Percentiles rank a stretch among this genome's conserved stretches.
Evolutionary conservation across 2,888 invertebrate genomes (phyloP).

Genomic region (Esperia sulphurella): DNA sequence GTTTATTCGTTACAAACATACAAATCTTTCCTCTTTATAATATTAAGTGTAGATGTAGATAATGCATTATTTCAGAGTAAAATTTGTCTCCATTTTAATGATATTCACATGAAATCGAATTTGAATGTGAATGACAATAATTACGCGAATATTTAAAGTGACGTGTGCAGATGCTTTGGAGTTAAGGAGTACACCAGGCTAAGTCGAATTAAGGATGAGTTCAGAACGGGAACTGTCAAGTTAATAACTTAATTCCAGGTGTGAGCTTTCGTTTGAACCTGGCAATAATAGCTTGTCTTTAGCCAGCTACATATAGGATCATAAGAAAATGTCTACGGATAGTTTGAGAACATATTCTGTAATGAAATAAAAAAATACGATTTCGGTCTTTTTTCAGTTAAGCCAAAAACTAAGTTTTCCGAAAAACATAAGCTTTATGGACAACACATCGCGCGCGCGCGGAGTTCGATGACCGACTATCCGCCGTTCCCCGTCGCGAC

Average conservation of each 20-base stretch:
- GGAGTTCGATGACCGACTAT: too few species aligned
- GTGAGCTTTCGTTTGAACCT: conserved; percentile 13
- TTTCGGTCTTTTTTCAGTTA: too few species aligned
- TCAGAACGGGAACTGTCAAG: conserved; percentile 9
- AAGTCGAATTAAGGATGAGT: conserved; percentile 9
- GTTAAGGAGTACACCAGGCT: not conserved
- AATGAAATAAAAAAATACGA: too few species aligned
- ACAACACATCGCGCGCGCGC: too few species aligned
- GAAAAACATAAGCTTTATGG: too few species aligned
- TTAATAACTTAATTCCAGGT: conserved; percentile 20
- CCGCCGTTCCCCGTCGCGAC: too few species aligned
- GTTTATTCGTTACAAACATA: too few species aligned
- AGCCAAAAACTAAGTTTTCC: too few species aligned
- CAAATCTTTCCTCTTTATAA: too few species aligned
- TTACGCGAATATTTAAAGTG: not conserved
- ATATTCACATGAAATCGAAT: not conserved
- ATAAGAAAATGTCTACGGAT: too few species aligned
- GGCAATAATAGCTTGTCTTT: not conserved
- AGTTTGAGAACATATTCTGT: too few species aligned
- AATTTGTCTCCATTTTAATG: not conserved
- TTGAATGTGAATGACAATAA: not conserved
- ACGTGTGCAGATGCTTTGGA: conserved; percentile 1
- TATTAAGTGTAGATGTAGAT: too few species aligned
- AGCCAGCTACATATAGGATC: not conserved
- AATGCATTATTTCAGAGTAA: not conserved